These are phyloP conservation scores for Propithecus perrieri DNA, from an alignment of 2,797 vertebrate genomes.

Conservation along the genomic window DNA sequence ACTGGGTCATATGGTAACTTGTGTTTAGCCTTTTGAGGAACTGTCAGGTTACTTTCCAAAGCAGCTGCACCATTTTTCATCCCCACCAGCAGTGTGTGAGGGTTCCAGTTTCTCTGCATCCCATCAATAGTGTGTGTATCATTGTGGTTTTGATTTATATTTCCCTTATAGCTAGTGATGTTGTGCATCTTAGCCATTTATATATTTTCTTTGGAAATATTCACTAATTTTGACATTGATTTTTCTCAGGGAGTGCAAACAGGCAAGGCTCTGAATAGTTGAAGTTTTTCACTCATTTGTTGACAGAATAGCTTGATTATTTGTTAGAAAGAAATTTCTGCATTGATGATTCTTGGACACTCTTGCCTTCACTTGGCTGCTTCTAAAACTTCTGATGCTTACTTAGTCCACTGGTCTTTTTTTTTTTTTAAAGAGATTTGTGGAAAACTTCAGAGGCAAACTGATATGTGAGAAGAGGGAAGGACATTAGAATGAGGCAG, in stretches of 20 bases:
- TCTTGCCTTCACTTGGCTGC: not conserved
- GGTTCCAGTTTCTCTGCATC: not conserved
- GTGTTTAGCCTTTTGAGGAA: conserved; percentile 12
- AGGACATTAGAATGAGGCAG: not conserved
- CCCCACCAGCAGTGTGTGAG: not conserved
- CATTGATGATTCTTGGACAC: conserved; percentile 13
- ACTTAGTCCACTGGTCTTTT: not conserved
- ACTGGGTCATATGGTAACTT: not conserved
- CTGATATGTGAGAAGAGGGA: not conserved
- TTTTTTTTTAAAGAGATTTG: not conserved
- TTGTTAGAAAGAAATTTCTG: not conserved
- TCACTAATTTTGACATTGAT: conserved; percentile 19
- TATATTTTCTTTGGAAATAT: not conserved
- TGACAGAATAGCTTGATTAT: not conserved
- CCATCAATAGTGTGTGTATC: no score
- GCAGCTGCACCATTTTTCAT: not conserved
- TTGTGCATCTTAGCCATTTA: not conserved
- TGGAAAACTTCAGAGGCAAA: conserved; percentile 14
- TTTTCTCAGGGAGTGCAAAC: conserved; percentile 41
- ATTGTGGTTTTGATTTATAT: not conserved
- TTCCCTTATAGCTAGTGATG: not conserved
- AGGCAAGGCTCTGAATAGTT: not conserved
- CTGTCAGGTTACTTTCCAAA: not conserved
- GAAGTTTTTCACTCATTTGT: not conserved
- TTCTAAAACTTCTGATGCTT: not conserved